phyloP scores from a whole-genome alignment of 2,888 invertebrate species.

The Ctenicera cuprea region DNA sequence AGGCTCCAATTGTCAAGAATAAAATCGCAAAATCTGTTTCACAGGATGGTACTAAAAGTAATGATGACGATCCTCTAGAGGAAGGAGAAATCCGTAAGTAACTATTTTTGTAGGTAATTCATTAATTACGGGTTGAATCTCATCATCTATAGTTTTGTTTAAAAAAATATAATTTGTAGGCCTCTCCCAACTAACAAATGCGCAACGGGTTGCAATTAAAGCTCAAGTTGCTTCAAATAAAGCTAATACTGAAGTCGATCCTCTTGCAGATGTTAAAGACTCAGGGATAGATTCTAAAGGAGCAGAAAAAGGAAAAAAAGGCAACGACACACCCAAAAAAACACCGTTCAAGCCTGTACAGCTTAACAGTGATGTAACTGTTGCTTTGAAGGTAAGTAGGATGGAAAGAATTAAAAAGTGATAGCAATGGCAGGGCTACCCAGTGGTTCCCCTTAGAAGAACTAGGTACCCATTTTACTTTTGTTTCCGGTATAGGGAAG shows the following conservation, averaged over 20 bases:
- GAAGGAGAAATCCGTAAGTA: constrained; percentile 60
- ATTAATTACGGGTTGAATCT: background rate
- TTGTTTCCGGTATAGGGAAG: no score
- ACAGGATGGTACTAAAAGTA: background rate
- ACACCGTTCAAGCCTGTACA: constrained; percentile 60
- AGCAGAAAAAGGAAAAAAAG: constrained; percentile 51
- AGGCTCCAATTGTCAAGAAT: constrained; percentile 11
- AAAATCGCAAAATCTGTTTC: constrained; percentile 24
- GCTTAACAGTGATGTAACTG: constrained; percentile 58
- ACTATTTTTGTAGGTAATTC: background rate
- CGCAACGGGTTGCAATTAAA: constrained; percentile 22
- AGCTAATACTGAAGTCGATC: constrained; percentile 50
- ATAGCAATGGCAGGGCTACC: no score
- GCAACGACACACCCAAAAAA: constrained; percentile 56
- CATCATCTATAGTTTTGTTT: no score
- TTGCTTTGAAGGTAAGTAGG: constrained; percentile 57
- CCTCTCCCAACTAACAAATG: constrained; percentile 26
- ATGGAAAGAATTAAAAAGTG: background rate
- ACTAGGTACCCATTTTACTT: no score
- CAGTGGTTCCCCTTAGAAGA: no score
- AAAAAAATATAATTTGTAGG: constrained; percentile 9
- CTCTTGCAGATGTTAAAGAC: constrained; percentile 56
- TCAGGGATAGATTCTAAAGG: constrained; percentile 59
- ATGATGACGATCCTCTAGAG: constrained; percentile 57
- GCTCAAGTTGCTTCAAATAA: constrained; percentile 45